A percentile compares a stretch with the other conserved stretches of the same genome.
These are phyloP conservation scores for Drosophila diplacantha DNA, from an alignment of 2,888 invertebrate species.

Conservation along the genomic window DNA sequence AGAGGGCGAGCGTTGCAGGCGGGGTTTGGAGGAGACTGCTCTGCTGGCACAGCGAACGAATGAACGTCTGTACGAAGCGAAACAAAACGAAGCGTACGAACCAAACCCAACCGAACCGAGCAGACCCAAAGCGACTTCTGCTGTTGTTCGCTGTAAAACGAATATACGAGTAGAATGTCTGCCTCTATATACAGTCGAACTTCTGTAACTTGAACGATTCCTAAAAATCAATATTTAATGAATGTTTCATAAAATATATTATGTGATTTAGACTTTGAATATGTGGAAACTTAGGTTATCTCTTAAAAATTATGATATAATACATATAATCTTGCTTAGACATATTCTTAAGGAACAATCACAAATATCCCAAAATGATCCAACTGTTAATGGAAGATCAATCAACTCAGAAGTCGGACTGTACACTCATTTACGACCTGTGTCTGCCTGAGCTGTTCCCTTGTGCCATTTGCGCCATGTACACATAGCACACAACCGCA, in stretches of 20 bases:
- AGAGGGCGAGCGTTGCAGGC: conserved; percentile 11
- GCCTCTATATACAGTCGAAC: conserved; percentile 22
- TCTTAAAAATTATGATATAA: too few species aligned
- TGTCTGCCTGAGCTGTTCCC: conserved; percentile 72
- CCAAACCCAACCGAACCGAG: conserved; percentile 30
- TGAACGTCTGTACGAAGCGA: conserved; percentile 8
- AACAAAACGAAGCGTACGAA: conserved; percentile 18
- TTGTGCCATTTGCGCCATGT: conserved; percentile 59
- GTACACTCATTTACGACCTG: conserved; percentile 57
- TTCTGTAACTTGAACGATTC: conserved; percentile 12
- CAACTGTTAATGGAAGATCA: not conserved
- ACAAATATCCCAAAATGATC: not conserved
- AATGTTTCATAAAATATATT: not conserved
- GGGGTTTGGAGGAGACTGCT: conserved; percentile 18
- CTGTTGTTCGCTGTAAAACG: conserved; percentile 23
- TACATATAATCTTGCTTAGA: not conserved
- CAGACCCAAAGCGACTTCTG: conserved; percentile 35
- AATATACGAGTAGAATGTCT: conserved; percentile 20
- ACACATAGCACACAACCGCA: conserved; percentile 34
- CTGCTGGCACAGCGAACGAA: conserved; percentile 30
- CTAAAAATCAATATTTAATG: not conserved
- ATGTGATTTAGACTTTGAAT: not conserved
- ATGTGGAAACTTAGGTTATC: too few species aligned
- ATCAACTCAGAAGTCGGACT: conserved; percentile 13
- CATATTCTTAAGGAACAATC: not conserved